Evolutionary conservation across 92 coral and sea anemone genomes (phyloP).

Genomic region (Paramuricea clavata): DNA sequence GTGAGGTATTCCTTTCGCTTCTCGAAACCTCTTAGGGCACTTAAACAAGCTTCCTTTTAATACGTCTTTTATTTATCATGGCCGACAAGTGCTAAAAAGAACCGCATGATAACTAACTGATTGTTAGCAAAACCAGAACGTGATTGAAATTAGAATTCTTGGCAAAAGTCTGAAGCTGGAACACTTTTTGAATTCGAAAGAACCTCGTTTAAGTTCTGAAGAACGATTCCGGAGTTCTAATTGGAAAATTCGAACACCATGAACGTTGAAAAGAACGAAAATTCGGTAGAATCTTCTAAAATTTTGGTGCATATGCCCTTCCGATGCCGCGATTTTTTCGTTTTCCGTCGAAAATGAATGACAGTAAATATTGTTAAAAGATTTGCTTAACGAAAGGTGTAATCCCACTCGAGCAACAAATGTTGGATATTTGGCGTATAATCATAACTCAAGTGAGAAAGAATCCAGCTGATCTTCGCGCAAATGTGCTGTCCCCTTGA

Average conservation of each 20-base stretch:
- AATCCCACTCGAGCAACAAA: background rate
- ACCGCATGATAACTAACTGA: slow-evolving; percentile 4
- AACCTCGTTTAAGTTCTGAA: background rate
- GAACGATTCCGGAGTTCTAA: background rate
- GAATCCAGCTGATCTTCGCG: background rate
- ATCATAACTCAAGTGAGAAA: background rate
- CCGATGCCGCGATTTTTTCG: background rate
- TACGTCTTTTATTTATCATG: background rate
- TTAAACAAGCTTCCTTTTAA: slow-evolving; percentile 24
- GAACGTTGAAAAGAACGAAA: background rate
- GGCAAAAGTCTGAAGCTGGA: too few relatives aligned
- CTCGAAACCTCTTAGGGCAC: slow-evolving; percentile 46
- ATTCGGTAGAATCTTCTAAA: background rate
- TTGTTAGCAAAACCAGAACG: background rate
- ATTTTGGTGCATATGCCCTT: background rate
- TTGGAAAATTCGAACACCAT: background rate
- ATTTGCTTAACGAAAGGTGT: background rate
- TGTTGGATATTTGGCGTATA: background rate
- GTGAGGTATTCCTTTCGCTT: slow-evolving; percentile 4
- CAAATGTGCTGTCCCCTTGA: slow-evolving; percentile 10
- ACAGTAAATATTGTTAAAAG: background rate
- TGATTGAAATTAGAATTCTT: slow-evolving; percentile 19
- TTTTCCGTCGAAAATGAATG: background rate
- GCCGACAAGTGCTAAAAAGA: slow-evolving; percentile 15
- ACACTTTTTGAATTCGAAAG: background rate